Percentiles rank a stretch among this genome's conserved stretches.
phyloP scores from a whole-genome alignment of 2,888 invertebrate species.

The Agrochola litura region DNA sequence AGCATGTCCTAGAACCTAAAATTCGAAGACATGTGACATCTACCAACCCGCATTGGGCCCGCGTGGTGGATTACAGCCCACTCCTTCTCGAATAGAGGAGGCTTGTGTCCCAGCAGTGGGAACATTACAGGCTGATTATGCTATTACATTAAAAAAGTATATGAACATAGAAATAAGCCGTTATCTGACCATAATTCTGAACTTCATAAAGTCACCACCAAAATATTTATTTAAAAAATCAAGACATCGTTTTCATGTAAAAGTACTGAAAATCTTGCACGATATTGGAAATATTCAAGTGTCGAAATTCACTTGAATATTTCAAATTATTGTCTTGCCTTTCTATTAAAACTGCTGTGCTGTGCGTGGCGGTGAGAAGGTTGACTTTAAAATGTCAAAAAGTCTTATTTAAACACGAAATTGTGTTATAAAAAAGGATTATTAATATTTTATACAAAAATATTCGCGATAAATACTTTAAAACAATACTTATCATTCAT shows the following conservation, averaged over 20 bases:
- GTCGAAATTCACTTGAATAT: neutral
- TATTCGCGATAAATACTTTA: neutral
- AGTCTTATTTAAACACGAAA: neutral
- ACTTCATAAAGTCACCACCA: neutral
- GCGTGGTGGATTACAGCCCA: too few relatives aligned
- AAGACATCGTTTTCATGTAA: neutral
- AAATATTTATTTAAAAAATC: neutral
- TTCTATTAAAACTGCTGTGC: neutral
- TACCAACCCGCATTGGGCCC: too few relatives aligned
- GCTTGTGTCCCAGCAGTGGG: too few relatives aligned
- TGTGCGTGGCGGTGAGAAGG: neutral
- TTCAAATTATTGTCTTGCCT: neutral
- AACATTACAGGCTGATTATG: too few relatives aligned
- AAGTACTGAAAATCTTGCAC: neutral
- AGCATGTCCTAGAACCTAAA: too few relatives aligned
- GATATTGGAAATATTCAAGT: neutral
- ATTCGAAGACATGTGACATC: too few relatives aligned
- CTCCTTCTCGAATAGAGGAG: too few relatives aligned
- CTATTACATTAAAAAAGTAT: neutral
- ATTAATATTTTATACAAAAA: neutral
- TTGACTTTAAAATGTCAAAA: neutral
- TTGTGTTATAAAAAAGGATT: neutral
- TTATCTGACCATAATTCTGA: neutral
- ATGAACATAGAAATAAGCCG: neutral
- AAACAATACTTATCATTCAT: conserved; percentile 19